These are phyloP conservation scores for Imbricaverruca yamaguchii DNA, from an alignment of 2,888 invertebrate genomes.

Conservation along the genomic window DNA sequence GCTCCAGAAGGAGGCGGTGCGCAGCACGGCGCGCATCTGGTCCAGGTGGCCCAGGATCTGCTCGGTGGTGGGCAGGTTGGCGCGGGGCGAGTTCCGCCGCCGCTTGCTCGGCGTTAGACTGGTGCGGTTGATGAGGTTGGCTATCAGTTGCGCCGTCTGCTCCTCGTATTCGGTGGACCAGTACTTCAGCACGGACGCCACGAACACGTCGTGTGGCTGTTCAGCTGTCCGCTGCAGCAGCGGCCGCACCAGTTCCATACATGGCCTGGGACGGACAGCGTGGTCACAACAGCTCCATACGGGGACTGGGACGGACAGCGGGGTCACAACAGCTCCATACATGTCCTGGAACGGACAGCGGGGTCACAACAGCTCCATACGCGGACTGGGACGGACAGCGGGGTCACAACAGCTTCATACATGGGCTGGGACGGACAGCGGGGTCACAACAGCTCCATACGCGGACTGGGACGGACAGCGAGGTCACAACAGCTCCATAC, in stretches of 20 bases:
- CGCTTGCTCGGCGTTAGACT: constrained; percentile 79
- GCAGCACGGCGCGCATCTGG: constrained; percentile 65
- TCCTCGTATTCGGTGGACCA: constrained; percentile 93
- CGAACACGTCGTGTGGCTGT: constrained; percentile 63
- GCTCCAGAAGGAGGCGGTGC: constrained; percentile 55
- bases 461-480: too few relatives aligned
- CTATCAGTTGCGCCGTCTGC: constrained; percentile 52
- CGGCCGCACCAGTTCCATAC: constrained; percentile 73
- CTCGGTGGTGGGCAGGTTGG: constrained; percentile 48
- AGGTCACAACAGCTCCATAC: too few relatives aligned
- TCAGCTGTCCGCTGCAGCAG: constrained; percentile 58
- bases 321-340: constrained; percentile 14
- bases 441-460: too few relatives aligned
- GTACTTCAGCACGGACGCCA: constrained; percentile 81
- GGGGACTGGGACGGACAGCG: background rate
- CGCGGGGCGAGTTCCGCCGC: constrained; percentile 54
- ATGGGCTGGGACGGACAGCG: constrained; percentile 35
- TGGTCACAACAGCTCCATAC: background rate
- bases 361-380: too few relatives aligned
- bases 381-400: too few relatives aligned
- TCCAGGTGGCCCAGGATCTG: constrained; percentile 86
- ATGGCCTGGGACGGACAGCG: constrained; percentile 51
- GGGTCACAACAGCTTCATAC: too few relatives aligned
- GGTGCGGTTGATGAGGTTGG: constrained; percentile 47
- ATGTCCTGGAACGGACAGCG: background rate